Percentiles rank a stretch among this genome's conserved stretches.
Conservation (phyloP, 2,797 vertebrate species). For the Odontamblyopus lacepedii region DNA sequence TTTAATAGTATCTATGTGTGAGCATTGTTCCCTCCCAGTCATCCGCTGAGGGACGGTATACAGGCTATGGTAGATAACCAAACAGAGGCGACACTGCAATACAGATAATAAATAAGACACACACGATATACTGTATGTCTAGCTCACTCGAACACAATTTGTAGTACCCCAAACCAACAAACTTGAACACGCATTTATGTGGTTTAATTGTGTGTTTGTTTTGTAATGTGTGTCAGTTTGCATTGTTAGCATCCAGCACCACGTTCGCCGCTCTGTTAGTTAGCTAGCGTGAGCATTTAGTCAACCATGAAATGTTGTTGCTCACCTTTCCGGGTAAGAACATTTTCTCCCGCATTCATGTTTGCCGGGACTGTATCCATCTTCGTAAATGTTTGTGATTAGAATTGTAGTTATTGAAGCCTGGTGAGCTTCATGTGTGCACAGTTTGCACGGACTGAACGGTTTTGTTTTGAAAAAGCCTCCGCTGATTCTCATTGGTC, state of each 20-base stretch:
- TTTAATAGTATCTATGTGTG: too few species aligned
- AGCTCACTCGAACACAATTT: background rate
- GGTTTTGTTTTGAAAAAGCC: constrained; percentile 52
- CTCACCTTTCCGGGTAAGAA: constrained; percentile 59
- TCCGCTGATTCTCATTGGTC: constrained; percentile 55
- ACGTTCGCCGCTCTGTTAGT: background rate
- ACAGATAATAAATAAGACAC: background rate
- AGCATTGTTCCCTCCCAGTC: background rate
- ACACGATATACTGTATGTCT: too few species aligned
- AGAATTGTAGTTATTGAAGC: background rate
- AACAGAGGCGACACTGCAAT: background rate
- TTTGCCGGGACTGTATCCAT: background rate
- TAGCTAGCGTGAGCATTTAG: too few species aligned
- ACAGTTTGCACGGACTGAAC: background rate
- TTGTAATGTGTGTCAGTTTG: background rate
- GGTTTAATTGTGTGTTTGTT: background rate
- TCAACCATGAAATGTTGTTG: background rate
- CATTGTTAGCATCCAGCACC: background rate
- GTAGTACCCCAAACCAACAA: background rate
- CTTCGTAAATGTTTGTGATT: too few species aligned
- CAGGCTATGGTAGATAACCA: background rate
- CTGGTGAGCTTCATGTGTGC: constrained; percentile 10
- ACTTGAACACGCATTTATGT: background rate
- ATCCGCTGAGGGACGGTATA: too few species aligned
- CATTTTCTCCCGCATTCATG: constrained; percentile 48